Evolutionary conservation across 2,888 invertebrate genomes (phyloP).

Genomic region (Drosophila prostipennis): DNA sequence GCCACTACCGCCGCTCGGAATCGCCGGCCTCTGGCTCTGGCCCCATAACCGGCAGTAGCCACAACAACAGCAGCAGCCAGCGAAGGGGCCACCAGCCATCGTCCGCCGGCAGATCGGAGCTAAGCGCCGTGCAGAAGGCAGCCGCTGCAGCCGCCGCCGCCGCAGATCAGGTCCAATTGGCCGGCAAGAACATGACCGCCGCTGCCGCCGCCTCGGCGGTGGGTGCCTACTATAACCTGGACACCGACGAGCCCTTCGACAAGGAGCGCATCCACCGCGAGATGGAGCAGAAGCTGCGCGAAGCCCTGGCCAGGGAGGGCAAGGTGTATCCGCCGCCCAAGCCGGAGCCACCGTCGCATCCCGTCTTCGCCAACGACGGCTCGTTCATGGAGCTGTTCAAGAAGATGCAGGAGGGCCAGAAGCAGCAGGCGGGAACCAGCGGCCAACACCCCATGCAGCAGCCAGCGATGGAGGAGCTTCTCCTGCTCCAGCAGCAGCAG

Average conservation of each 20-base stretch:
- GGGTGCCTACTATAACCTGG: constrained; percentile 78
- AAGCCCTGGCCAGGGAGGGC: constrained; percentile 82
- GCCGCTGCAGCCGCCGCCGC: constrained; percentile 6
- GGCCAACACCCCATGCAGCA: constrained; percentile 7
- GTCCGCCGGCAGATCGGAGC: constrained; percentile 21
- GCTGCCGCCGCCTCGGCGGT: constrained; percentile 57
- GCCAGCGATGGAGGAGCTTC: constrained; percentile 1
- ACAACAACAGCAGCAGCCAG: constrained; percentile 9
- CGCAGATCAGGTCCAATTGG: constrained; percentile 25
- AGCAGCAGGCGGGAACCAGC: constrained; percentile 20
- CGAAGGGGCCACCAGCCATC: neutral
- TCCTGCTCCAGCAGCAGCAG: constrained; percentile 5
- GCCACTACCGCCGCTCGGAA: constrained; percentile 53
- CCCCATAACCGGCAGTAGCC: neutral
- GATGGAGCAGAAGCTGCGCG: constrained; percentile 83
- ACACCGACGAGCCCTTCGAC: constrained; percentile 82
- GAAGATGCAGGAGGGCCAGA: constrained; percentile 87
- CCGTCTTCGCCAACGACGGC: constrained; percentile 89
- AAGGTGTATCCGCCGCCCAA: constrained; percentile 86
- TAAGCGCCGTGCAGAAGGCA: constrained; percentile 17
- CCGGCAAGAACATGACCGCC: constrained; percentile 15
- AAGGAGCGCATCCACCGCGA: constrained; percentile 84
- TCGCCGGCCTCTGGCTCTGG: constrained; percentile 11
- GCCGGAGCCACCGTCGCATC: constrained; percentile 86
- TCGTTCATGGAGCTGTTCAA: constrained; percentile 96